Evolutionary conservation across 2,888 invertebrate genomes (phyloP).

Genomic region (Laothoe populi): DNA sequence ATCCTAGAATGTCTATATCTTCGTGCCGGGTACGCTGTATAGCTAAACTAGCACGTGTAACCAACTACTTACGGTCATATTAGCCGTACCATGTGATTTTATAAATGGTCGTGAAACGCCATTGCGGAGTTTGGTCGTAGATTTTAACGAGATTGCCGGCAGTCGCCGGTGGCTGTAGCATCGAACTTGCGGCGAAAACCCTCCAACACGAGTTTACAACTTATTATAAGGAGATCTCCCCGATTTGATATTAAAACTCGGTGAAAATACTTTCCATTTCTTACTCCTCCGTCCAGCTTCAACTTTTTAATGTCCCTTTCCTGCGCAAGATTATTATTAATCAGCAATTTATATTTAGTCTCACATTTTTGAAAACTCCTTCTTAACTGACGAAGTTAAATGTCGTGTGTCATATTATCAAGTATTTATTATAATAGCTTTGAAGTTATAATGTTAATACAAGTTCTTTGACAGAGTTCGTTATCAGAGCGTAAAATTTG

Average conservation of each 20-base stretch:
- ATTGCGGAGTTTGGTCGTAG: constrained; percentile 69
- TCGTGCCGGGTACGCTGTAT: not conserved
- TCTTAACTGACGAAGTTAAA: constrained; percentile 18
- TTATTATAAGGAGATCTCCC: constrained; percentile 72
- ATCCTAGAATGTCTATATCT: not conserved
- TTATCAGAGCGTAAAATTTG: constrained; percentile 17
- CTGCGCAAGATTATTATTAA: constrained; percentile 16
- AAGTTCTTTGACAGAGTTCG: constrained; percentile 4
- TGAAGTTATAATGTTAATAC: constrained; percentile 14
- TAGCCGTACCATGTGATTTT: constrained; percentile 66
- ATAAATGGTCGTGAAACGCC: constrained; percentile 64
- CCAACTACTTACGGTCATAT: constrained; percentile 55
- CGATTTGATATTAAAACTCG: constrained; percentile 68
- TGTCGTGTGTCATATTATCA: constrained; percentile 21
- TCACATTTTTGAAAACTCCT: constrained; percentile 5
- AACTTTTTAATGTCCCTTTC: constrained; percentile 30
- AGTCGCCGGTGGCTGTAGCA: constrained; percentile 63
- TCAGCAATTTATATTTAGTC: constrained; percentile 20
- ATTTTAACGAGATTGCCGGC: constrained; percentile 81
- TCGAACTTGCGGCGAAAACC: constrained; percentile 68
- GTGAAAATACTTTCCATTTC: constrained; percentile 59
- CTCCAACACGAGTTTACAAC: constrained; percentile 77
- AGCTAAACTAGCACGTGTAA: constrained; percentile 43
- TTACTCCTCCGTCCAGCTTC: constrained; percentile 40
- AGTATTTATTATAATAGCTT: constrained; percentile 15